Base-by-base conservation (phyloP, 2,888 invertebrate species). In the Neoaliturus tenellus region DNA sequence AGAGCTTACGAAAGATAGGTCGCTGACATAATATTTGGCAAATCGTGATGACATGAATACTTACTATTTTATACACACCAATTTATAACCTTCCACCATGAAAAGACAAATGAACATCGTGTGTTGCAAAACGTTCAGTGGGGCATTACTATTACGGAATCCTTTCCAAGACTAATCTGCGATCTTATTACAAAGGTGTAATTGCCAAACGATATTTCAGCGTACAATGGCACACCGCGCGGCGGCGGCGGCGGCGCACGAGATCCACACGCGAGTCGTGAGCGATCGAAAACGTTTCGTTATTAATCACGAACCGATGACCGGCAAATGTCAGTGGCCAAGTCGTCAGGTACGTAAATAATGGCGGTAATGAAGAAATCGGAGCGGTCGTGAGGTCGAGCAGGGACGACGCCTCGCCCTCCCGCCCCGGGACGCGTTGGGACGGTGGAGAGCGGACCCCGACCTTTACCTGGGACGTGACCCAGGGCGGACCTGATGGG, bases 311-410 rank as follows among this genome's bases (percentile, higher is more conserved):
- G 51, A 62, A 12, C 62, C 62, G 62, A 51, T 31, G 62, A 31
- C 62, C 62, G 17, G 62, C 62, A 62, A 62, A 62, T 62, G 62
- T 62, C 62, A 62, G 62, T 62, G 62, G 62, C 62, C 62, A 20
- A 28, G 51, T 51, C 23, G 51, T 51, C 51, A 51, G 31, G 62
- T 28, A 25, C 62, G 62, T 62, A 62, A 62, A 62, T 62, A 62
- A 62, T 31, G 62, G 31, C 8, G 28, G 62, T 28, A 62, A 62
- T 62, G 25, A 28, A 28, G 62, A 28, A 62, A 62, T 62, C 62
- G 25, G 23, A 62, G 25, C 31, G 31, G 31, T 62, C 62, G 62
- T 62, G 62, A 62, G 62, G 51, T 20, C 10, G 48, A 14, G 14
- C n/a, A 17, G 48, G 2, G 23, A 23, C 23, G 23, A 23, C 51